These are phyloP conservation scores for Squalus acanthias DNA, from an alignment of 2,797 vertebrate species.

Conservation along the genomic window DNA sequence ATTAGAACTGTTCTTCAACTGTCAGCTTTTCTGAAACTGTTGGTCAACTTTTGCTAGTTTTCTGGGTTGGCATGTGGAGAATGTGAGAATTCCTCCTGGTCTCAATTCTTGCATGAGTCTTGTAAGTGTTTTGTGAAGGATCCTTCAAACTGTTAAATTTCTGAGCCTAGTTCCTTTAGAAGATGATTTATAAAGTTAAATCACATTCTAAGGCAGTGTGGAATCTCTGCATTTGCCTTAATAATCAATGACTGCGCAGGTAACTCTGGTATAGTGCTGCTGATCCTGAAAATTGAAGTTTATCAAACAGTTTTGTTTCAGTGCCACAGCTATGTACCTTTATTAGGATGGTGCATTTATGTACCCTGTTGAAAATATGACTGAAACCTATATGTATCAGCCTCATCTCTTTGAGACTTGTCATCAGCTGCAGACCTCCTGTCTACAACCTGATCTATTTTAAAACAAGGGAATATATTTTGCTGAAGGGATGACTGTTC, in stretches of 20 bases:
- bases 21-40: background rate
- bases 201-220: background rate
- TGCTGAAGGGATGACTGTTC: background rate
- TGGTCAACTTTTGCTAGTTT: background rate
- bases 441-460: too few relatives aligned
- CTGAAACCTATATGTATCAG: background rate
- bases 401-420: background rate
- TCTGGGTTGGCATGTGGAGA: background rate
- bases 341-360: background rate
- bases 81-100: background rate
- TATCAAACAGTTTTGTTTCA: background rate
- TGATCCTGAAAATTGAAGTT: background rate
- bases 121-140: background rate
- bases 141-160: background rate
- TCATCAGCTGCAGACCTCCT: background rate
- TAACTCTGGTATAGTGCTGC: background rate
- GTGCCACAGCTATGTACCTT: background rate
- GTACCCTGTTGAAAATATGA: background rate
- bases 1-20: background rate
- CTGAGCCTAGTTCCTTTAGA: background rate
- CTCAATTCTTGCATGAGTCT: background rate
- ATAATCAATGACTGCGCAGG: background rate
- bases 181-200: background rate
- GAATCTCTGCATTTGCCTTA: background rate
- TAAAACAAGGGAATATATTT: conserved; percentile 1